These are phyloP conservation scores for Ochotona princeps DNA, from an alignment of 2,113 vertebrate species.

Conservation along the genomic window DNA sequence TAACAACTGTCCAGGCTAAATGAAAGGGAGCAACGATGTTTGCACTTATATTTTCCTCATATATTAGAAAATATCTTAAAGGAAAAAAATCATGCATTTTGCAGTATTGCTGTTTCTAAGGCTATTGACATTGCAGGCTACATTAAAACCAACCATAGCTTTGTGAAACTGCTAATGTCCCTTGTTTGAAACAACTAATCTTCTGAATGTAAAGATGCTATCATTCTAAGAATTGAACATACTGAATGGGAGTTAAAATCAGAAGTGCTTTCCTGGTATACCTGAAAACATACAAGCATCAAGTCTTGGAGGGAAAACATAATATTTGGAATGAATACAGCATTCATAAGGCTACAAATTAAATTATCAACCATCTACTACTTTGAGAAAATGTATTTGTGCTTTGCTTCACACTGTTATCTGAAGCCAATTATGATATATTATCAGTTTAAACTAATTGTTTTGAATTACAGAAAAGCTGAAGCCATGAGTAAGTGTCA, in stretches of 20 bases:
- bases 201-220: conserved; percentile 14
- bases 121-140: not conserved
- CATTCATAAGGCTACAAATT: conserved; percentile 35
- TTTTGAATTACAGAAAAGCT: conserved; percentile 50
- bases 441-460: conserved; percentile 51
- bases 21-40: not conserved
- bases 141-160: conserved; percentile 42
- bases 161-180: conserved; percentile 4
- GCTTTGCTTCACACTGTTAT: conserved; percentile 24
- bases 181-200: conserved; percentile 46
- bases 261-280: conserved; percentile 1
- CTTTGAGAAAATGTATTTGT: conserved; percentile 16
- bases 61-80: conserved; percentile 7
- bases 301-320: not conserved
- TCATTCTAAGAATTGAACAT: conserved; percentile 33
- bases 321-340: not conserved
- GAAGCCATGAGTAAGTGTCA: conserved; percentile 29
- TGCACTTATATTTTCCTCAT: not conserved
- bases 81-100: not conserved
- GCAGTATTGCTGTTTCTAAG: conserved; percentile 31
- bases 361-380: conserved; percentile 40
- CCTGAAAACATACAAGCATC: not conserved
- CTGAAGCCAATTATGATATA: conserved; percentile 59
- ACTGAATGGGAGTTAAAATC: not conserved
- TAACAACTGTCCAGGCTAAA: not conserved